These are phyloP conservation scores for Hippocampus kuda DNA, from an alignment of 2,797 vertebrate species.

Conservation along the genomic window DNA sequence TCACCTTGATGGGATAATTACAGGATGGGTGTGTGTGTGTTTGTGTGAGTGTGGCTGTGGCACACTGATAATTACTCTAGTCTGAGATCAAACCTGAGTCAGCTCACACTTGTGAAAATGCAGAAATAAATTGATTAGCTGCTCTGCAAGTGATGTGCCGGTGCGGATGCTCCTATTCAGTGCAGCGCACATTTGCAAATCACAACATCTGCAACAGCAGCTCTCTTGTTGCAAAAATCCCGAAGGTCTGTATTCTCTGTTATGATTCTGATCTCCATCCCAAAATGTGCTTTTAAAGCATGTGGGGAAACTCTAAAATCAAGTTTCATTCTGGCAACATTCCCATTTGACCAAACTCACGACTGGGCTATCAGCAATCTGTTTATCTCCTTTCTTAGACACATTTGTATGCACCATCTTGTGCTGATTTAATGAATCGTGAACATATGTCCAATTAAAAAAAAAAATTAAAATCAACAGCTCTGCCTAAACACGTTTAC, in stretches of 20 bases:
- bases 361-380: background rate
- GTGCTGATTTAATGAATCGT: background rate
- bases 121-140: constrained; percentile 7
- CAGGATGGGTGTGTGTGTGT: too few relatives aligned
- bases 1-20: too few relatives aligned
- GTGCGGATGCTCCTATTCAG: background rate
- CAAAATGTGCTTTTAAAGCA: background rate
- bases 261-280: background rate
- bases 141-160: background rate
- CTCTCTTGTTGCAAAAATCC: background rate
- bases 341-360: background rate
- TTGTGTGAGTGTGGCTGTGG: background rate
- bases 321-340: background rate
- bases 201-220: background rate
- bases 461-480: background rate
- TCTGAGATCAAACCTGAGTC: constrained; percentile 30
- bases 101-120: constrained; percentile 11
- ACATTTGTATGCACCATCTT: background rate
- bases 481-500: background rate
- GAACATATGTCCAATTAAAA: background rate
- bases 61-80: background rate
- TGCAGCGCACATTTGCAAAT: background rate
- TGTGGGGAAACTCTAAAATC: background rate
- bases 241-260: background rate
- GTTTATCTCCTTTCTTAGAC: background rate